A percentile compares a stretch with the other conserved stretches of the same genome.
These are phyloP conservation scores for Pristiophorus japonicus DNA, from an alignment of 2,113 vertebrate genomes.

Conservation along the genomic window DNA sequence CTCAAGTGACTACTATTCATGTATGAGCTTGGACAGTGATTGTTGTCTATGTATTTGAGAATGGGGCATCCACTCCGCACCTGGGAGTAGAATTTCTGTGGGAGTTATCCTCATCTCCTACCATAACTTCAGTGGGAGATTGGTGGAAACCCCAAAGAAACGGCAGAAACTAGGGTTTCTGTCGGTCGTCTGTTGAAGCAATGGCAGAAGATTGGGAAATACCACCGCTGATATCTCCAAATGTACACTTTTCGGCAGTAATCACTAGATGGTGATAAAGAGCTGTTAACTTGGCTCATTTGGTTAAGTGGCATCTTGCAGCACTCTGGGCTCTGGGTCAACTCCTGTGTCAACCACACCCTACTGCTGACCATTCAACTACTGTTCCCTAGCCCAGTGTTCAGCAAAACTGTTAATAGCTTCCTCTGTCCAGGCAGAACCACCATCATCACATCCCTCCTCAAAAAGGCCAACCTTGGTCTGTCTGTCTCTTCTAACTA, in stretches of 20 bases:
- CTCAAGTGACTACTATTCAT: neutral
- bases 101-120: neutral
- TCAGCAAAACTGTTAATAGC: neutral
- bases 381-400: neutral
- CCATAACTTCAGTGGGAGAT: neutral
- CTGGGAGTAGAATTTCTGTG: neutral
- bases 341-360: too few relatives aligned
- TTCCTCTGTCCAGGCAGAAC: neutral
- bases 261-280: too few relatives aligned
- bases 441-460: neutral
- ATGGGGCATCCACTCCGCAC: neutral
- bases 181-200: neutral
- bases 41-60: neutral
- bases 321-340: too few relatives aligned
- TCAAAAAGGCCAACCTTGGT: neutral
- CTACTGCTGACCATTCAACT: too few relatives aligned
- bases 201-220: neutral
- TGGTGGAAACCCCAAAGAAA: neutral
- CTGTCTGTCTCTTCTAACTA: neutral
- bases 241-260: neutral
- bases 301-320: too few relatives aligned
- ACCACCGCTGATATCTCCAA: neutral
- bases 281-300: too few relatives aligned
- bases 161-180: neutral
- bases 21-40: neutral